Evolutionary conservation across 2,888 invertebrate genomes (phyloP).

Genomic region (Ormyrus labotus): DNA sequence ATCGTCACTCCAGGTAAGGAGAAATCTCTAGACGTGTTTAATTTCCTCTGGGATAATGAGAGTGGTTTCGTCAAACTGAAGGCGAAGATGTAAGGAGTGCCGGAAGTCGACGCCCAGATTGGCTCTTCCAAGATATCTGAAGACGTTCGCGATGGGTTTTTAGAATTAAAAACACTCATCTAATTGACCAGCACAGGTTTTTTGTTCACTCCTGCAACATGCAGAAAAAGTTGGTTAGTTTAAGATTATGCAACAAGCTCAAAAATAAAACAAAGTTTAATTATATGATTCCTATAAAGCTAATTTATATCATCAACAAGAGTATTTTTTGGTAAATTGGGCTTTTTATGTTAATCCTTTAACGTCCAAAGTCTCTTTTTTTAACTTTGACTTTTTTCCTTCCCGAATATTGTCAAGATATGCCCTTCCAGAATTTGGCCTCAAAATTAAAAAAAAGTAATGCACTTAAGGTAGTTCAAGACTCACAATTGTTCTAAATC

Average conservation of each 20-base stretch:
- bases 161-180: constrained; percentile 64
- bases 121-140: constrained; percentile 59
- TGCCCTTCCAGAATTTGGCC: too few species aligned
- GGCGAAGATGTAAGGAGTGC: constrained; percentile 69
- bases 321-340: constrained; percentile 7
- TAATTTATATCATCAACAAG: constrained; percentile 13
- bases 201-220: constrained; percentile 19
- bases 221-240: constrained; percentile 29
- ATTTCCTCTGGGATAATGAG: constrained; percentile 73
- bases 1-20: constrained; percentile 7
- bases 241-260: constrained; percentile 17
- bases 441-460: too few species aligned
- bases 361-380: too few species aligned
- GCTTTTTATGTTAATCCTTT: background rate
- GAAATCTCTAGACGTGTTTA: constrained; percentile 68
- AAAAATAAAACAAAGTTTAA: constrained; percentile 34
- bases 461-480: too few species aligned
- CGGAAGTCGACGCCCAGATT: constrained; percentile 67
- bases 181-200: constrained; percentile 31
- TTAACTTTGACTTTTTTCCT: too few species aligned
- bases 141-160: constrained; percentile 60
- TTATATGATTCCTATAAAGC: constrained; percentile 17
- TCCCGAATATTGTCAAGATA: too few species aligned
- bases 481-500: too few species aligned
- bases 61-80: constrained; percentile 66